Conservation (phyloP, 2,797 vertebrate species). For the Potorous gilbertii region DNA sequence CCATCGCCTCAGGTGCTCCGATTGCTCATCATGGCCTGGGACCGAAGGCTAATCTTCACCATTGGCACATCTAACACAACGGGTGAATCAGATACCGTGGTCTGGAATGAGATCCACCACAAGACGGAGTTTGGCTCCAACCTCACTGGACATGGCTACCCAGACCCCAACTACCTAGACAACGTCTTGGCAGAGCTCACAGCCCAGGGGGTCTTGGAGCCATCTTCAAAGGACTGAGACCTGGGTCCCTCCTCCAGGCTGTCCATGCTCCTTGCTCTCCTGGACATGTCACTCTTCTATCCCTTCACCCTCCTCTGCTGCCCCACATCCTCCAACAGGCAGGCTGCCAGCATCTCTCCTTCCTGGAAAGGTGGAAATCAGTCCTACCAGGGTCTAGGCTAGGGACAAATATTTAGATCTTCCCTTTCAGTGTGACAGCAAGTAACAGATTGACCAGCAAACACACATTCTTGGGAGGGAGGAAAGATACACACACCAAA, state of each 20-base stretch:
- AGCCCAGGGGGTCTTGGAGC: slow-evolving; percentile 94
- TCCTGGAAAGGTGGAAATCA: neutral
- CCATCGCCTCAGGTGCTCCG: slow-evolving; percentile 89
- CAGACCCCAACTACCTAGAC: slow-evolving; percentile 96
- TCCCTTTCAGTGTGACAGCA: neutral
- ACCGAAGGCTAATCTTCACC: slow-evolving; percentile 96
- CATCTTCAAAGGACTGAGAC: slow-evolving; percentile 92
- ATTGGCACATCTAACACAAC: slow-evolving; percentile 98
- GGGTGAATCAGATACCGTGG: slow-evolving; percentile 95
- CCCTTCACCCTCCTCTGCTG: neutral
- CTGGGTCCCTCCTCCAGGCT: neutral
- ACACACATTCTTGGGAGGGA: neutral
- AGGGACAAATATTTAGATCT: slow-evolving; percentile 23
- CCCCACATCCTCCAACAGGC: slow-evolving; percentile 58
- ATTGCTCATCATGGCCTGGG: slow-evolving; percentile 95
- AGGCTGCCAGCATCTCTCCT: slow-evolving; percentile 30
- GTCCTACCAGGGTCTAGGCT: slow-evolving; percentile 40
- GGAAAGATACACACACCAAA: neutral
- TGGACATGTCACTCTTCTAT: neutral
- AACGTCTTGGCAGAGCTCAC: slow-evolving; percentile 95
- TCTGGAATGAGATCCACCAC: slow-evolving; percentile 99
- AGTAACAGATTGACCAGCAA: neutral
- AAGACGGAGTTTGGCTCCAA: slow-evolving; percentile 99
- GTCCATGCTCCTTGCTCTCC: neutral
- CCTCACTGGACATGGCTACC: slow-evolving; percentile 96